Percentiles rank a stretch among this genome's conserved stretches.
Evolutionary conservation across 2,888 invertebrate species (phyloP).

Genomic region (Caenorhabditis wallacei): DNA sequence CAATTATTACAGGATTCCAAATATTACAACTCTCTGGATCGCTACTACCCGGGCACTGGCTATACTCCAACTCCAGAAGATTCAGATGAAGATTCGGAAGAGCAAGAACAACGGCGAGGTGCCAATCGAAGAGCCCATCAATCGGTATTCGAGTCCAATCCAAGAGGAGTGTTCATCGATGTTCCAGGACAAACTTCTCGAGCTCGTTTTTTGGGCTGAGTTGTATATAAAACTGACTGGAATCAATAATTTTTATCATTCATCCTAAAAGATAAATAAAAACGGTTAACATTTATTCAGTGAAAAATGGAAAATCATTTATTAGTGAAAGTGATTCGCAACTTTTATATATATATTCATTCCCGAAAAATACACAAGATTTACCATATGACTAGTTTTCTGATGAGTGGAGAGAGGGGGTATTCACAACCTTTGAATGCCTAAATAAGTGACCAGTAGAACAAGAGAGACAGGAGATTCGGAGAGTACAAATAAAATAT

Average conservation of each 20-base stretch:
- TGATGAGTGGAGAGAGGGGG: neutral
- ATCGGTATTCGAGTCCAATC: neutral
- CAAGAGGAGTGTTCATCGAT: slow-evolving; percentile 17
- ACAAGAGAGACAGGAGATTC: slow-evolving; percentile 32
- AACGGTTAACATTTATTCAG: too few relatives aligned
- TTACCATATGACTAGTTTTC: slow-evolving; percentile 34
- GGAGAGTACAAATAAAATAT: slow-evolving; percentile 7
- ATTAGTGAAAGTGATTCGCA: too few relatives aligned
- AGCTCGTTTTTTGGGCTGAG: slow-evolving; percentile 10
- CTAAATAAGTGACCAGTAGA: slow-evolving; percentile 19
- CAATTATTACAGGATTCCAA: slow-evolving; percentile 6
- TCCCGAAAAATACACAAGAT: neutral
- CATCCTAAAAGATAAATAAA: too few relatives aligned
- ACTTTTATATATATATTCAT: neutral
- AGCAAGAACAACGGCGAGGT: neutral
- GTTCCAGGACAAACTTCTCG: slow-evolving; percentile 25
- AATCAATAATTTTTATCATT: too few relatives aligned
- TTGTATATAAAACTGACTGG: neutral
- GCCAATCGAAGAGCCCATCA: neutral
- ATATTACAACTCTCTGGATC: slow-evolving; percentile 16
- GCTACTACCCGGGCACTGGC: slow-evolving; percentile 20
- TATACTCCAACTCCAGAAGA: slow-evolving; percentile 16
- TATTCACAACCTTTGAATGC: slow-evolving; percentile 52
- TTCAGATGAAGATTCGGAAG: neutral
- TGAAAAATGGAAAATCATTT: too few relatives aligned